A percentile compares a stretch with the other conserved stretches of the same genome.
phyloP scores from a whole-genome alignment of 2,888 invertebrate species.

The Azorinus chamasolen region DNA sequence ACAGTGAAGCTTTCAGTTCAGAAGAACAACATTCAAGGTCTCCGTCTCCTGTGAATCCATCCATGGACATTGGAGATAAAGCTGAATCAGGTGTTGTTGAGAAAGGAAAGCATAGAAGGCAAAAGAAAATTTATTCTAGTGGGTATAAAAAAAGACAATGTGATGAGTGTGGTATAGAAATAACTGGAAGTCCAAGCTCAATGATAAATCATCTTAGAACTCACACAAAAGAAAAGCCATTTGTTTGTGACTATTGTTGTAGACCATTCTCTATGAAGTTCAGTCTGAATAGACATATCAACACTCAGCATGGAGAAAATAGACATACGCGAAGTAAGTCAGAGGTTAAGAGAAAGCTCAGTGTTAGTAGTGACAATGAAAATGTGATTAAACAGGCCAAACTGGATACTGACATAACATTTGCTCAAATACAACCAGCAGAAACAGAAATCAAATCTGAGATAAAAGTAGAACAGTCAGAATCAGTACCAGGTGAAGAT shows the following conservation, averaged over 20 bases:
- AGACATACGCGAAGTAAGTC: conserved; percentile 37
- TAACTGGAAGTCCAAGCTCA: conserved; percentile 50
- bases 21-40: conserved; percentile 21
- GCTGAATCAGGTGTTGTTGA: background rate
- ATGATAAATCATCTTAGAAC: conserved; percentile 49
- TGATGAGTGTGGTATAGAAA: conserved; percentile 48
- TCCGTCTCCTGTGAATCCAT: conserved; percentile 9
- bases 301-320: conserved; percentile 54
- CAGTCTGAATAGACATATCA: conserved; percentile 52
- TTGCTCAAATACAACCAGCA: conserved; percentile 1
- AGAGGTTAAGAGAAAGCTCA: conserved; percentile 26
- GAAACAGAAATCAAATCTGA: background rate
- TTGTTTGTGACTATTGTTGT: conserved; percentile 55
- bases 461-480: conserved; percentile 6
- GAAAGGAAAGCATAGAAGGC: background rate
- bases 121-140: conserved; percentile 28
- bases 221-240: conserved; percentile 56
- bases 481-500: background rate
- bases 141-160: conserved; percentile 53
- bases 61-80: conserved; percentile 1
- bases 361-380: conserved; percentile 12
- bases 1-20: conserved; percentile 24
- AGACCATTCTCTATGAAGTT: conserved; percentile 58
- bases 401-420: background rate
- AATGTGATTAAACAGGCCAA: too few species aligned